Conservation (phyloP, 1,140 invertebrate species). For the Zaprionus kolodkinae region DNA sequence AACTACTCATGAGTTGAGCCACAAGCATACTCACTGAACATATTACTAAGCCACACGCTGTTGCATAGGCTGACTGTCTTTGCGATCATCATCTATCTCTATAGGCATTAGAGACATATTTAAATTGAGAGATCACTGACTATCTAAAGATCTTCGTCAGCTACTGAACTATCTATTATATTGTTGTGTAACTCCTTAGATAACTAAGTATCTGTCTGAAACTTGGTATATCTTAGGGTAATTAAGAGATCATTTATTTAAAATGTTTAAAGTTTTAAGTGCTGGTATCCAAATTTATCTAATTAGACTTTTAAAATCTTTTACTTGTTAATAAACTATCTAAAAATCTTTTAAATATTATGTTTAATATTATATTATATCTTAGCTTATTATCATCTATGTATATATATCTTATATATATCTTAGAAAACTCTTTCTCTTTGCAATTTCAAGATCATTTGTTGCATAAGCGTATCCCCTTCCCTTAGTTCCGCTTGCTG, state of each 20-base stretch:
- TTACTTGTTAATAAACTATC: not conserved
- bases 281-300: too few relatives aligned
- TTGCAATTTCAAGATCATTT: not conserved
- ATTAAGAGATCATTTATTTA: too few relatives aligned
- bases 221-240: too few relatives aligned
- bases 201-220: too few relatives aligned
- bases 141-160: not conserved
- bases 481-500: not conserved
- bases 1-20: not conserved
- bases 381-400: not conserved
- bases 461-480: not conserved
- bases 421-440: not conserved
- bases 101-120: not conserved
- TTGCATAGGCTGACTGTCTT: not conserved
- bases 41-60: not conserved
- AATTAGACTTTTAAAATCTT: not conserved
- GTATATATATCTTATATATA: too few relatives aligned
- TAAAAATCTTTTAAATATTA: not conserved
- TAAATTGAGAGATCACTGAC: not conserved
- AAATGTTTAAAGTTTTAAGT: too few relatives aligned
- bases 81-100: not conserved
- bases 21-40: slow-evolving; percentile 8
- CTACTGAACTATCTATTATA: not conserved
- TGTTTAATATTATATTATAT: not conserved
- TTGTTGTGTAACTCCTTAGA: not conserved